A percentile compares a stretch with the other conserved stretches of the same genome.
Conservation (phyloP, 1,140 invertebrate species). For the Drosophila bifasciata region DNA sequence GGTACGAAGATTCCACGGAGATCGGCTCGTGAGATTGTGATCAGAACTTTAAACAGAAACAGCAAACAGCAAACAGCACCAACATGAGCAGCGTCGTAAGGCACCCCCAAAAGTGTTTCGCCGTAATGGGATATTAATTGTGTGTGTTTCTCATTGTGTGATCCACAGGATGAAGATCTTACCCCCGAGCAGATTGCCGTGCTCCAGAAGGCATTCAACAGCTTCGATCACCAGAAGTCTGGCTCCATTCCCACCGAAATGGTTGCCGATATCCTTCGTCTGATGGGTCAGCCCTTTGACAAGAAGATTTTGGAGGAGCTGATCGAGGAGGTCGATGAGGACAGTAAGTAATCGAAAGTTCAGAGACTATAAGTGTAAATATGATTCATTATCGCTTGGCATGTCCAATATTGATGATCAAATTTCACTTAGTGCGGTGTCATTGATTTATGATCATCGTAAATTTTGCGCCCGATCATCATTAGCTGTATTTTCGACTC, state of each 20-base stretch:
- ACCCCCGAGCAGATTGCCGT: constrained; percentile 89
- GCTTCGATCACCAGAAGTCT: constrained; percentile 96
- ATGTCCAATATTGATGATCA: constrained; percentile 15
- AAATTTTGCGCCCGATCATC: not conserved
- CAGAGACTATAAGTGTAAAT: constrained; percentile 6
- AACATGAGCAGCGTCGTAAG: constrained; percentile 75
- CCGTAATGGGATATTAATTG: not conserved
- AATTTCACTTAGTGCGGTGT: constrained; percentile 18
- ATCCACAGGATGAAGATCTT: constrained; percentile 87
- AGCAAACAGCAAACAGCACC: constrained; percentile 48
- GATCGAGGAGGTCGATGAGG: constrained; percentile 97
- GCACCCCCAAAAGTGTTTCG: not conserved
- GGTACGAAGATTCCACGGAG: constrained; percentile 69
- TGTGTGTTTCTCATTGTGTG: constrained; percentile 8
- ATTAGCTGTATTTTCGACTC: constrained; percentile 20
- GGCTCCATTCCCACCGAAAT: constrained; percentile 97
- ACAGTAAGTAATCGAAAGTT: constrained; percentile 89
- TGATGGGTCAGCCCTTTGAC: constrained; percentile 98
- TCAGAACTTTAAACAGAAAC: constrained; percentile 31
- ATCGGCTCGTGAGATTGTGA: constrained; percentile 66
- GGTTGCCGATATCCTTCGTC: constrained; percentile 95
- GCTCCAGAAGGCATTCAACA: constrained; percentile 97
- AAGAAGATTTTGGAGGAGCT: constrained; percentile 97
- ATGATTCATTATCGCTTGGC: constrained; percentile 13
- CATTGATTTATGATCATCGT: constrained; percentile 45